Conservation (phyloP, 2,113 vertebrate species). For the Catharus minimus region DNA sequence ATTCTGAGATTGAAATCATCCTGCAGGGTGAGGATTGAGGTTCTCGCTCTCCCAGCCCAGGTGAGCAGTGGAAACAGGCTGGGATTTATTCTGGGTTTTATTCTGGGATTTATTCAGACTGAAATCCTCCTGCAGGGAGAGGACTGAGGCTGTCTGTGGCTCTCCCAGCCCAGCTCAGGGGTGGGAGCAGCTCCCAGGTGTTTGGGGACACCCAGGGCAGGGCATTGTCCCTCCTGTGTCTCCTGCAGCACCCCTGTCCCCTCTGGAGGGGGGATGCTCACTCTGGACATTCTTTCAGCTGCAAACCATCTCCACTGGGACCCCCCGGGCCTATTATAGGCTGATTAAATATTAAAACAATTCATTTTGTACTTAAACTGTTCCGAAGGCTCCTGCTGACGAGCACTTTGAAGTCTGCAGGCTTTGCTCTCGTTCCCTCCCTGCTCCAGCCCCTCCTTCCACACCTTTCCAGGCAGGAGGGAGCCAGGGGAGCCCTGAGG, state of each 20-base stretch:
- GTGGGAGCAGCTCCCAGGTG: not conserved
- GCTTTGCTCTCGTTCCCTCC: not conserved
- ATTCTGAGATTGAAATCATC: not conserved
- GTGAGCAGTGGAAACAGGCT: not conserved
- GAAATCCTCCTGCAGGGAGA: not conserved
- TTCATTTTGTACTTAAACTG: constrained; percentile 77
- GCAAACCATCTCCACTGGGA: constrained; percentile 44
- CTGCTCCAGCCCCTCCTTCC: not conserved
- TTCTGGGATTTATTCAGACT: too few species aligned
- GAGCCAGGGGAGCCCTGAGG: not conserved
- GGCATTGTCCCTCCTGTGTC: not conserved
- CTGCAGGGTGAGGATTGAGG: not conserved
- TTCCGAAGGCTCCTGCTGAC: constrained; percentile 65
- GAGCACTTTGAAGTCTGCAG: constrained; percentile 61
- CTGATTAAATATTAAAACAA: constrained; percentile 78
- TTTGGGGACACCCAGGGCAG: not conserved
- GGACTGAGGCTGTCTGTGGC: not conserved
- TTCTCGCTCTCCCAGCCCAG: not conserved
- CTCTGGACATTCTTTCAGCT: constrained; percentile 49
- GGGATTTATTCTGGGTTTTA: not conserved
- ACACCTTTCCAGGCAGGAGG: not conserved
- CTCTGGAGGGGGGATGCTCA: not conserved
- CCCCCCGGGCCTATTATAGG: constrained; percentile 53
- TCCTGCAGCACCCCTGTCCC: not conserved
- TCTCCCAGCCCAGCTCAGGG: not conserved